Percentiles rank a stretch among this genome's conserved stretches.
phyloP scores from a whole-genome alignment of 2,113 vertebrate species.

The Poecilia latipinna region DNA sequence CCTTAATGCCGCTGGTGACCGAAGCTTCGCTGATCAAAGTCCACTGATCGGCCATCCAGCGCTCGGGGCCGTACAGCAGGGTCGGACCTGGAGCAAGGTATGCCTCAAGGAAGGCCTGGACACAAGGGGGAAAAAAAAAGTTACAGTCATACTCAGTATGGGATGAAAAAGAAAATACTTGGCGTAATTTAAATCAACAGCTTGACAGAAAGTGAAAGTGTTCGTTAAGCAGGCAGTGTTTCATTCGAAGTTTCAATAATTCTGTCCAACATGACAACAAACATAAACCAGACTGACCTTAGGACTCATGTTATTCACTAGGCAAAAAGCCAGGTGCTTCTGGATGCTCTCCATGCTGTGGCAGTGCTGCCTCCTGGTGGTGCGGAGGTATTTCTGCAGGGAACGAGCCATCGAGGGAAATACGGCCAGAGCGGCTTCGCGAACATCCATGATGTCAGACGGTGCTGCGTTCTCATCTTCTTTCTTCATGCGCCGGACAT shows the following conservation, averaged over 20 bases:
- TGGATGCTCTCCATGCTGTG: conserved; percentile 99
- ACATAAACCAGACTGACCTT: conserved; percentile 80
- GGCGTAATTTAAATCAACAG: not conserved
- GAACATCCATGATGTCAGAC: conserved; percentile 93
- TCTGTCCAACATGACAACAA: not conserved
- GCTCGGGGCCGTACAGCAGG: conserved; percentile 93
- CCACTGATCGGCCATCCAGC: conserved; percentile 95
- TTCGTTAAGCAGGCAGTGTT: not conserved
- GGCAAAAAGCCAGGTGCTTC: conserved; percentile 94
- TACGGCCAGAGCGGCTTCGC: conserved; percentile 93
- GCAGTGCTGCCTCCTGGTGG: conserved; percentile 94
- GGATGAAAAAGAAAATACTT: too few species aligned
- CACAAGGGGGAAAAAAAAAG: not conserved
- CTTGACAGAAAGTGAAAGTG: not conserved
- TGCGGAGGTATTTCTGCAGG: conserved; percentile 95
- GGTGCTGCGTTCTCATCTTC: conserved; percentile 91
- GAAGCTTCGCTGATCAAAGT: conserved; percentile 94
- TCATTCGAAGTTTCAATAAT: not conserved
- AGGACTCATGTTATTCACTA: conserved; percentile 94
- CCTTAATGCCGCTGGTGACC: conserved; percentile 88
- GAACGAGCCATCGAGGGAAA: conserved; percentile 96
- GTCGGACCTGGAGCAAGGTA: conserved; percentile 91
- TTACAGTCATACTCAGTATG: not conserved
- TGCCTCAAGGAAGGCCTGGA: conserved; percentile 91
- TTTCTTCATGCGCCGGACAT: conserved; percentile 90